Percentiles rank a stretch among this genome's conserved stretches.
These are phyloP conservation scores for Octopus bimaculoides DNA, from an alignment of 1,140 invertebrate genomes.

Conservation along the genomic window DNA sequence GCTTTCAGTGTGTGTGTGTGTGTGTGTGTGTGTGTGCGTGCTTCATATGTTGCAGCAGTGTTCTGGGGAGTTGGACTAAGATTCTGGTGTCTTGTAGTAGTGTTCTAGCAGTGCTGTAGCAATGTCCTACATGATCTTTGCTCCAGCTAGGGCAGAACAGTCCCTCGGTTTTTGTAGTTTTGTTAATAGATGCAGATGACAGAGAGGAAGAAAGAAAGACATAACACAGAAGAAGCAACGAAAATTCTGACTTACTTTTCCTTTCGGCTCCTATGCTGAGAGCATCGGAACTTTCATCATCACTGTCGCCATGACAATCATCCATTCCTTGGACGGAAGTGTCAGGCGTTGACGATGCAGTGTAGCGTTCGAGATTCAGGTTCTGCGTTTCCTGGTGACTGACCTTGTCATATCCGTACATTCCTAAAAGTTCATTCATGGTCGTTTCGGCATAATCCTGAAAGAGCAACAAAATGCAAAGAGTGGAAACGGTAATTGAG, in stretches of 20 bases:
- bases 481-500: not conserved
- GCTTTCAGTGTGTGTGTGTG: not conserved
- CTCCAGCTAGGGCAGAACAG: too few relatives aligned
- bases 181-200: too few relatives aligned
- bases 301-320: not conserved
- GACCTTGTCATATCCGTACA: slow-evolving; percentile 81
- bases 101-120: too few relatives aligned
- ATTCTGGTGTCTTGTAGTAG: too few relatives aligned
- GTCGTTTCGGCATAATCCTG: slow-evolving; percentile 86
- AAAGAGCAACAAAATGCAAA: slow-evolving; percentile 15
- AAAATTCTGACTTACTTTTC: not conserved
- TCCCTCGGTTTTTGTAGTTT: too few relatives aligned
- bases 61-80: too few relatives aligned
- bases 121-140: too few relatives aligned
- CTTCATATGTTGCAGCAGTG: too few relatives aligned
- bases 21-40: not conserved
- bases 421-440: slow-evolving; percentile 85
- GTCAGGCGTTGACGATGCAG: not conserved
- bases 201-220: too few relatives aligned
- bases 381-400: slow-evolving; percentile 58
- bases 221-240: too few relatives aligned
- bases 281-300: slow-evolving; percentile 10
- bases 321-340: slow-evolving; percentile 1
- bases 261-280: not conserved
- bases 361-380: slow-evolving; percentile 40